Conservation (phyloP, 2,888 invertebrate species). For the Drosophila mayaguana region DNA sequence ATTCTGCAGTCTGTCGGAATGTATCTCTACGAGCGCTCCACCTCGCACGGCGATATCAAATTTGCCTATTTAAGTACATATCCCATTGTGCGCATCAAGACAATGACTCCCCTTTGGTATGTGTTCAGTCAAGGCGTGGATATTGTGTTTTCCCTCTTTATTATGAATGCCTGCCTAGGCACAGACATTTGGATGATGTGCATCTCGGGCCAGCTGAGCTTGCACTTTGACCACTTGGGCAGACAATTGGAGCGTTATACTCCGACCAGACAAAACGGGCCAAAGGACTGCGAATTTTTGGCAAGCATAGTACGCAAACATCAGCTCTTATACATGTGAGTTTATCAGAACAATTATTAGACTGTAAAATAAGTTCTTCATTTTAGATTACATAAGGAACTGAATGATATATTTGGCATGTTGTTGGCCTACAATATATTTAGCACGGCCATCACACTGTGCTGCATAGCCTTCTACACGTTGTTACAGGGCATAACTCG, state of each 20-base stretch:
- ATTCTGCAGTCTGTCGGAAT: constrained; percentile 14
- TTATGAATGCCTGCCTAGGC: constrained; percentile 29
- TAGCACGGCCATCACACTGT: constrained; percentile 46
- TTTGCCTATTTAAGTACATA: constrained; percentile 37
- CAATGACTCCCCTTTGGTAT: constrained; percentile 7
- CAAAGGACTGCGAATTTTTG: constrained; percentile 36
- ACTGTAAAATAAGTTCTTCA: no score
- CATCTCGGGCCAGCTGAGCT: constrained; percentile 26
- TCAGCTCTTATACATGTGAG: constrained; percentile 6
- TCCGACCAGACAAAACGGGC: not conserved
- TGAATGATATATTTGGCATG: not conserved
- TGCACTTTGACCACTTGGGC: constrained; percentile 24
- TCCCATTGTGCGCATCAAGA: not conserved
- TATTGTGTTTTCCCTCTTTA: constrained; percentile 20
- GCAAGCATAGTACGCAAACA: constrained; percentile 32
- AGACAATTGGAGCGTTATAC: not conserved
- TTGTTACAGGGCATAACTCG: constrained; percentile 46
- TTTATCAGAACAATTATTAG: no score
- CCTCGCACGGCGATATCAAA: not conserved
- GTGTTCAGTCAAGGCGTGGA: not conserved
- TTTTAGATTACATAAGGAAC: constrained; percentile 22
- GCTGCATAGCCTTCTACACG: constrained; percentile 47
- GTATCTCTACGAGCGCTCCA: constrained; percentile 28
- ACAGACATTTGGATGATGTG: constrained; percentile 51
- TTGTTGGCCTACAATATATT: constrained; percentile 38